Evolutionary conservation across 2,888 invertebrate genomes (phyloP).

Genomic region (Apamea epomidion): DNA sequence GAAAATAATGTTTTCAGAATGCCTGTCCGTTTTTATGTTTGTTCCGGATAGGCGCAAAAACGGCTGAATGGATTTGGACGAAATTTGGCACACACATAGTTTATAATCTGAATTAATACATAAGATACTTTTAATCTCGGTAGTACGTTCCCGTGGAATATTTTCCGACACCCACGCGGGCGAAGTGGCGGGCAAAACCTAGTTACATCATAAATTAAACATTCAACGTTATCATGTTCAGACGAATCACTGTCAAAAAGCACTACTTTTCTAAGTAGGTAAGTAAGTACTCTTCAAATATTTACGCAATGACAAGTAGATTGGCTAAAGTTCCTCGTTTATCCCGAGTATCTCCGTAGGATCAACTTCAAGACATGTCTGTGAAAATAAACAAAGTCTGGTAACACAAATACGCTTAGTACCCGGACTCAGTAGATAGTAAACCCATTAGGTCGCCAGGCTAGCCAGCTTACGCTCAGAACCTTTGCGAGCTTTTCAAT

Average conservation of each 20-base stretch:
- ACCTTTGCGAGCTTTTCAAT: slow-evolving; percentile 65
- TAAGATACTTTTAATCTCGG: neutral
- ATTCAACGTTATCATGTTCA: neutral
- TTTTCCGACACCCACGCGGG: neutral
- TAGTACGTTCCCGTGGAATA: neutral
- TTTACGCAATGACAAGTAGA: slow-evolving; percentile 32
- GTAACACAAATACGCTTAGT: slow-evolving; percentile 57
- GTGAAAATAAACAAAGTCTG: slow-evolving; percentile 51
- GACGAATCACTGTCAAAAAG: neutral
- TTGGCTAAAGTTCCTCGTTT: slow-evolving; percentile 29
- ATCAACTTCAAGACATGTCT: slow-evolving; percentile 50
- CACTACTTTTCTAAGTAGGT: neutral
- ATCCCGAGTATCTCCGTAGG: slow-evolving; percentile 6
- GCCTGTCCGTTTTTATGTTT: neutral
- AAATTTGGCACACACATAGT: neutral
- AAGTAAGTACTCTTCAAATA: slow-evolving; percentile 20
- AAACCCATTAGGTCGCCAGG: slow-evolving; percentile 59
- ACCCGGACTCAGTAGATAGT: slow-evolving; percentile 54
- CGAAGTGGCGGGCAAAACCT: neutral
- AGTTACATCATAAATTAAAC: neutral
- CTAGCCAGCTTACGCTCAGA: slow-evolving; percentile 57
- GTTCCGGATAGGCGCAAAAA: neutral
- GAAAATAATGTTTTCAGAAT: neutral
- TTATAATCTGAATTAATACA: neutral
- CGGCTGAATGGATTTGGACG: neutral